Conservation (phyloP, 2,797 vertebrate genomes). For the Trachurus trachurus region DNA sequence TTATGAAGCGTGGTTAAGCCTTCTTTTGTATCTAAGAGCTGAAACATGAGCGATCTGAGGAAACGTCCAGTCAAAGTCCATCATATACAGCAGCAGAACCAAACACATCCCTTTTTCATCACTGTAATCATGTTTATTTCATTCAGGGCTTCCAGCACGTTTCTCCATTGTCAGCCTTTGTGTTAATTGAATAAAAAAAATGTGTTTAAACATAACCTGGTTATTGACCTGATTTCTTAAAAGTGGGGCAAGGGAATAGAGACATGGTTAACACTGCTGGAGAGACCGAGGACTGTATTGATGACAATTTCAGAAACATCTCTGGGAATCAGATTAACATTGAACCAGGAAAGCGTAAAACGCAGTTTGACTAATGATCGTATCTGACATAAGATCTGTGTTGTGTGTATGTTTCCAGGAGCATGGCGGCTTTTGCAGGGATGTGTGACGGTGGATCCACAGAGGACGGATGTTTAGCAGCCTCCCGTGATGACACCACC, state of each 20-base stretch:
- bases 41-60: too few species aligned
- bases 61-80: too few species aligned
- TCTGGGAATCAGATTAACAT: not conserved
- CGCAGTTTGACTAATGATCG: not conserved
- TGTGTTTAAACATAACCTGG: not conserved
- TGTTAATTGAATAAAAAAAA: not conserved
- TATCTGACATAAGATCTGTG: not conserved
- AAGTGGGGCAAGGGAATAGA: not conserved
- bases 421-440: conserved; percentile 99
- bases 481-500: conserved; percentile 98
- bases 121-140: not conserved
- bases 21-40: too few species aligned
- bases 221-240: not conserved
- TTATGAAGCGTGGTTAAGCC: too few species aligned
- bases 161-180: not conserved
- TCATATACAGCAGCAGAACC: too few species aligned
- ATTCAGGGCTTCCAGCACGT: not conserved
- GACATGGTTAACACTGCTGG: not conserved
- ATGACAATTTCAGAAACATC: not conserved
- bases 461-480: conserved; percentile 97
- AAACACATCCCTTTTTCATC: too few species aligned
- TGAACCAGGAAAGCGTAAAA: not conserved
- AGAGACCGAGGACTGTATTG: not conserved
- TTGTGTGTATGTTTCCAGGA: conserved; percentile 85
- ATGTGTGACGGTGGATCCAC: conserved; percentile 99